Conservation (phyloP, 2,797 vertebrate species). For the Neoniphon sammara region DNA sequence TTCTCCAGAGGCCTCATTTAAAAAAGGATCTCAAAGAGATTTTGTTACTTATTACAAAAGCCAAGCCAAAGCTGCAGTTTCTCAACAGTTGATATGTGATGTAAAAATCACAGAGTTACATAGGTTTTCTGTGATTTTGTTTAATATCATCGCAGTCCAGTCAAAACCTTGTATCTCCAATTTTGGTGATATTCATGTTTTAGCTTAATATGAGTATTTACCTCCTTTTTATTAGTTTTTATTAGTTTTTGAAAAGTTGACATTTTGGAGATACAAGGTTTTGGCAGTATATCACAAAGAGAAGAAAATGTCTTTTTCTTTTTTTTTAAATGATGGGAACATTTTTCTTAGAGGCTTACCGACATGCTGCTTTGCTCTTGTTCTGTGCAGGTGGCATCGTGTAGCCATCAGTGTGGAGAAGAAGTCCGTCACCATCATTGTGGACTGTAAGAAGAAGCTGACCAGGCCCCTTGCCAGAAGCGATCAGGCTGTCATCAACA, state of each 20-base stretch:
- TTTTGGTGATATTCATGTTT: too few species aligned
- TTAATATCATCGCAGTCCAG: too few species aligned
- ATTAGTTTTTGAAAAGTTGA: too few species aligned
- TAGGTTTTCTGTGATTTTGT: neutral
- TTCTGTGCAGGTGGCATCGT: constrained; percentile 91
- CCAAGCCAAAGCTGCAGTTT: neutral
- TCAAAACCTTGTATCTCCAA: too few species aligned
- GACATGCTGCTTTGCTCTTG: neutral
- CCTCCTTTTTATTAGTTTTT: too few species aligned
- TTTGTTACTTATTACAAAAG: neutral
- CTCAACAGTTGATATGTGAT: neutral
- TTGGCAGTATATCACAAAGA: neutral
- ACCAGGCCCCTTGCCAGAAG: constrained; percentile 89
- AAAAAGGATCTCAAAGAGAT: neutral
- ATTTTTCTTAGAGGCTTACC: constrained; percentile 7
- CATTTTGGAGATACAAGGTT: too few species aligned
- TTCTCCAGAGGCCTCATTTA: too few species aligned
- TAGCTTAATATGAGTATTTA: too few species aligned
- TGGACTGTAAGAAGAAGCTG: constrained; percentile 96
- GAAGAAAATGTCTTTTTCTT: neutral
- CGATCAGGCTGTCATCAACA: constrained; percentile 88
- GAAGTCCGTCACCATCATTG: constrained; percentile 94
- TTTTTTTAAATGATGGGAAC: neutral
- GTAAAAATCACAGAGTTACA: neutral
- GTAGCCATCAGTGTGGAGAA: constrained; percentile 97